Conservation (phyloP, 2,797 vertebrate genomes). For the Gymnopithys bicolor region DNA sequence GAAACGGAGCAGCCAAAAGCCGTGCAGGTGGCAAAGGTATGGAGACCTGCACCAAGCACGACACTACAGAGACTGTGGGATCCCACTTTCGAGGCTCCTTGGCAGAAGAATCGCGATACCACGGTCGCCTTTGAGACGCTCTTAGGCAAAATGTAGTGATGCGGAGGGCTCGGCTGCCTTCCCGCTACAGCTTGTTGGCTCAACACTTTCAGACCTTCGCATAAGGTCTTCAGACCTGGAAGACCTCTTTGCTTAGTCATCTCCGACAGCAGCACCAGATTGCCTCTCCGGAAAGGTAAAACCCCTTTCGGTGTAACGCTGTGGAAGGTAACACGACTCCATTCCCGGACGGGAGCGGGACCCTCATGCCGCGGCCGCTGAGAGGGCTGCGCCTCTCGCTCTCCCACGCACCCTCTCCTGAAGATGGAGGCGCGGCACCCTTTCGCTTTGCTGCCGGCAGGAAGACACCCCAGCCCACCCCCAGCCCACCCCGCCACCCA, state of each 20-base stretch:
- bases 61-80: fast-evolving
- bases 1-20: neutral
- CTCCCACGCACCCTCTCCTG: neutral
- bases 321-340: fast-evolving
- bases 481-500: fast-evolving
- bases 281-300: fast-evolving
- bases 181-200: neutral
- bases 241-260: neutral
- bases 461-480: too few species aligned
- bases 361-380: neutral
- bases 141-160: fast-evolving
- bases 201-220: neutral
- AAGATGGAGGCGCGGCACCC: neutral
- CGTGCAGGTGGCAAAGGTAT: fast-evolving
- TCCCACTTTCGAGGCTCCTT: neutral
- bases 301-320: neutral
- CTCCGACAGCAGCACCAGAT: neutral
- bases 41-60: fast-evolving
- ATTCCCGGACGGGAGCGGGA: fast-evolving
- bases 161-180: neutral
- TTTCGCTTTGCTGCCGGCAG: fast-evolving
- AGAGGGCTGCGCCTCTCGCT: neutral
- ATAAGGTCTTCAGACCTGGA: neutral
- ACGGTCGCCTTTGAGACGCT: fast-evolving
- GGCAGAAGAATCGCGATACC: neutral